Evolutionary conservation across 2,888 invertebrate genomes (phyloP).

Genomic region (Yponomeuta cagnagella): DNA sequence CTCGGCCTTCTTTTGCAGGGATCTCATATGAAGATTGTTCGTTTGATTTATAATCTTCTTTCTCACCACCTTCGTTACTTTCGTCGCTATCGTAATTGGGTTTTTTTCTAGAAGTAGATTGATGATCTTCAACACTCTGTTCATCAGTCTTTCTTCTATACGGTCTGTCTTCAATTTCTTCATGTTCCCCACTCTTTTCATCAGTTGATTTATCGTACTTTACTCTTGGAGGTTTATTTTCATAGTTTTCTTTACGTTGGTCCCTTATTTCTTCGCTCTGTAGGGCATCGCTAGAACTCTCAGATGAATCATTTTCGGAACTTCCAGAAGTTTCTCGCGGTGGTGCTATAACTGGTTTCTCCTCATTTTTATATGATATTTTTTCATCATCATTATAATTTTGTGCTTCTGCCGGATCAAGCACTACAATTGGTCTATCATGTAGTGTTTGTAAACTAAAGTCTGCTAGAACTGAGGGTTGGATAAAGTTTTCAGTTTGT

Average conservation of each 20-base stretch:
- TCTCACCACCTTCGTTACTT: conserved; percentile 20
- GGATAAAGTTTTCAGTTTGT: conserved; percentile 29
- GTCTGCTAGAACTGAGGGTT: conserved; percentile 47
- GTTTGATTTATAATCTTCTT: conserved; percentile 17
- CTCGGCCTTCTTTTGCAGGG: background rate
- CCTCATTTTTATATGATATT: background rate
- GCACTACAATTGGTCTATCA: background rate
- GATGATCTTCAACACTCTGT: background rate
- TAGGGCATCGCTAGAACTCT: background rate
- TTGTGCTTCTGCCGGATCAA: background rate
- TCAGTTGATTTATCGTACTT: background rate
- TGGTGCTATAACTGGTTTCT: background rate
- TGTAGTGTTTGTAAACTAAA: conserved; percentile 57
- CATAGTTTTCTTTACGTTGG: background rate
- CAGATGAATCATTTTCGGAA: conserved; percentile 1
- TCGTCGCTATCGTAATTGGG: conserved; percentile 21
- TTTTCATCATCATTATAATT: background rate
- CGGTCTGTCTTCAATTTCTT: background rate
- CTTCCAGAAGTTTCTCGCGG: background rate
- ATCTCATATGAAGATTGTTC: background rate
- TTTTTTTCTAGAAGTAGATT: conserved; percentile 13
- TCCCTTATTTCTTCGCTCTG: background rate
- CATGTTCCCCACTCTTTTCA: background rate
- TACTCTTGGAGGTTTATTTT: background rate
- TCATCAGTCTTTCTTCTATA: background rate